Evolutionary conservation across 2,797 vertebrate species (phyloP).

Genomic region (Poecilia velifera): DNA sequence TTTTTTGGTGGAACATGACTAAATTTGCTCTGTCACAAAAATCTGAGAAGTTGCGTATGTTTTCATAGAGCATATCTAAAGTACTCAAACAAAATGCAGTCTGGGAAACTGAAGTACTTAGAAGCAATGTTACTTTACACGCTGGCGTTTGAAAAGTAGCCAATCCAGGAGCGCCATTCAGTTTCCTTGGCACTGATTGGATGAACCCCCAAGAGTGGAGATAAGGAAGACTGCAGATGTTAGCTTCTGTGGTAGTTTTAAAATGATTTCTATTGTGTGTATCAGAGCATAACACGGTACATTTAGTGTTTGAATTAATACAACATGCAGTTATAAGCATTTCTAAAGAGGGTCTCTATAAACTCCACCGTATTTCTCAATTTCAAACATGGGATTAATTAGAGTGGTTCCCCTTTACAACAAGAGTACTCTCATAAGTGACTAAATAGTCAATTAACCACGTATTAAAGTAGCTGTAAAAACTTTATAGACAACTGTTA

Average conservation of each 20-base stretch:
- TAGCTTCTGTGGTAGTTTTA: not conserved
- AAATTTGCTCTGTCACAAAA: too few species aligned
- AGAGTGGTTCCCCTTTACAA: not conserved
- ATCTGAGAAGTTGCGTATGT: too few species aligned
- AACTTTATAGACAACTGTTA: not conserved
- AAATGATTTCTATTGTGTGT: not conserved
- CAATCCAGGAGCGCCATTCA: not conserved
- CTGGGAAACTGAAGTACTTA: not conserved
- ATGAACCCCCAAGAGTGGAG: not conserved
- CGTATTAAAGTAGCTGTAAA: not conserved
- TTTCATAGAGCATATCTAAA: not conserved
- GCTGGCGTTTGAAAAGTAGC: not conserved
- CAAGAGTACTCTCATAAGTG: not conserved
- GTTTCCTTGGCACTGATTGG: not conserved
- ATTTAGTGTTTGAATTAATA: not conserved
- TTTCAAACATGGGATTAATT: not conserved
- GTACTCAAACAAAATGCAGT: not conserved
- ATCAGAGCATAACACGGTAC: not conserved
- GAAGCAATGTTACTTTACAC: not conserved
- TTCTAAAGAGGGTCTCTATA: not conserved
- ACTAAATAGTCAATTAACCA: not conserved
- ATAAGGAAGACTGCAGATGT: not conserved
- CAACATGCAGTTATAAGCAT: not conserved
- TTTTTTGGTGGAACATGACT: not conserved
- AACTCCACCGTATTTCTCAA: not conserved